Conservation (phyloP, 2,888 invertebrate species). For the Dione juno region DNA sequence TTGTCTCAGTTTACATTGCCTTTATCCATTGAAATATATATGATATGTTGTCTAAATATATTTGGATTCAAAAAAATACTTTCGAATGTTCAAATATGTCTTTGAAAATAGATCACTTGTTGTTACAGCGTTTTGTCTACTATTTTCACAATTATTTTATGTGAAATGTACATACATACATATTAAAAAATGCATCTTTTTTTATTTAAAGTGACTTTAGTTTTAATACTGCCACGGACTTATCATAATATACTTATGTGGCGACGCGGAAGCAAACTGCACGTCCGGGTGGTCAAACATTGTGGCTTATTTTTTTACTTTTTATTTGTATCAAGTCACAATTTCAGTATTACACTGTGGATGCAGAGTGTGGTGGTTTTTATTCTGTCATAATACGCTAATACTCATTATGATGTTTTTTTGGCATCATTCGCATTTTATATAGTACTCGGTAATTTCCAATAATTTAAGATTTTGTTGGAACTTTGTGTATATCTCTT, state of each 20-base stretch:
- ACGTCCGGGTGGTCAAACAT: slow-evolving; percentile 31
- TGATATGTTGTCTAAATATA: neutral
- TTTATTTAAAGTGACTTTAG: slow-evolving; percentile 29
- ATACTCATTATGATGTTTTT: slow-evolving; percentile 33
- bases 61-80: neutral
- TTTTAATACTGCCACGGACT: slow-evolving; percentile 29
- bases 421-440: slow-evolving; percentile 30
- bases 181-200: neutral
- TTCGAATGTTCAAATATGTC: neutral
- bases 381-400: slow-evolving; percentile 21
- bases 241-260: slow-evolving; percentile 32
- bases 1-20: slow-evolving; percentile 46
- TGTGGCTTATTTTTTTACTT: slow-evolving; percentile 33
- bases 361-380: slow-evolving; percentile 6
- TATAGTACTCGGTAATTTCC: slow-evolving; percentile 18
- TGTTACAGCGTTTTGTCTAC: neutral
- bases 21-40: slow-evolving; percentile 39
- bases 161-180: neutral
- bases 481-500: slow-evolving; percentile 45
- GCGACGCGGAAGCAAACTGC: slow-evolving; percentile 36
- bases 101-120: neutral
- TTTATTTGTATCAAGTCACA: slow-evolving; percentile 36
- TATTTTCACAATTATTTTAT: neutral
- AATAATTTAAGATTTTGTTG: slow-evolving; percentile 28
- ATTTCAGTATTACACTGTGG: slow-evolving; percentile 35